Base-by-base conservation (phyloP, 2,797 vertebrate genomes). In the Micromesistius poutassou region DNA sequence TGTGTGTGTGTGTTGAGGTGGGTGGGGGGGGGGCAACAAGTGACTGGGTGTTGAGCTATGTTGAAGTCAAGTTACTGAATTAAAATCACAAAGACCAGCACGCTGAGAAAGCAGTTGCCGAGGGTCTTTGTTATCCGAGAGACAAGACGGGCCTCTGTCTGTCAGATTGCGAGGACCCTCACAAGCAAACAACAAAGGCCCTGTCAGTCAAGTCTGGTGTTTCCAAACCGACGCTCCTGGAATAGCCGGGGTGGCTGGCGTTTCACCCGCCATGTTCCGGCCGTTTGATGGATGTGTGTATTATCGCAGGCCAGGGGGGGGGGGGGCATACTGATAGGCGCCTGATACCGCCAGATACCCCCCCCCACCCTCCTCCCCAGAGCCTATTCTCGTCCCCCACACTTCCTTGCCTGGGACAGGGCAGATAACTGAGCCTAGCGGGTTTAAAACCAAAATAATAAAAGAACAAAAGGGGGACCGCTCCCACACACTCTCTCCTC, bases 1-100 rank as follows among this genome's bases (percentile, higher is more conserved):
- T n/a, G 46, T 55, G 16, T 55, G 55, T n/a, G 55, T n/a, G 55
- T 25, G 55, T n/a, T n/a, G 55, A 1, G 55, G 40, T 13, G 46
- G 19, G 19, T 3, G 55, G 55, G 22, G 55, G 6, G n/a, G 1
- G 62, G 25, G 62, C 9, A 1, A 30, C 62, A 68, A 68, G n/a
- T 62, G 55, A 62, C 55, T 22, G 6, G 22, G 55, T 28, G 62
- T 9, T 25, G 8, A 62, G 55, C 55, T 28, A 28, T 28, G 25
- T 68, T 28, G 62, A 68, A 68, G n/a, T 68, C 25, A 25, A 68
- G 62, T 68, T 68, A 68, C 62, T 28, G 62, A 68, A 68, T 68
- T 28, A 68, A 68, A 68, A 68, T 68, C 62, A 62, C 55, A 25
- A 62, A 62, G 22, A 1, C 8, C 5, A 12, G n/a, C 25, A 1